Evolutionary conservation across 2,797 vertebrate genomes (phyloP).

Genomic region (Nannoperca australis): DNA sequence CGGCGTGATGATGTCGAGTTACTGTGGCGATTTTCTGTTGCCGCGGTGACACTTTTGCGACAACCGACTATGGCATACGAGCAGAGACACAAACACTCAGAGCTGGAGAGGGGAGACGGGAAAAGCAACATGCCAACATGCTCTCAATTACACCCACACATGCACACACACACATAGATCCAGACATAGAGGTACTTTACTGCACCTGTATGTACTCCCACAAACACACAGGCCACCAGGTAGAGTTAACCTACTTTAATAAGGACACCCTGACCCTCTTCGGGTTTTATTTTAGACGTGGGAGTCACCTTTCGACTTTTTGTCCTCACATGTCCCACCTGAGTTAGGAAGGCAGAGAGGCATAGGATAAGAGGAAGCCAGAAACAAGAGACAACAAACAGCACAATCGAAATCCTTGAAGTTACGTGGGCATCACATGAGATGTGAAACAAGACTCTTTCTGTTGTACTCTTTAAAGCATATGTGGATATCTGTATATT

Average conservation of each 20-base stretch:
- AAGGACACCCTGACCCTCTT: not conserved
- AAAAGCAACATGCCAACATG: conserved; percentile 7
- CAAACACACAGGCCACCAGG: not conserved
- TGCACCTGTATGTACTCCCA: conserved; percentile 1
- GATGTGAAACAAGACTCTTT: not conserved
- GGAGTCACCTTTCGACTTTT: conserved; percentile 2
- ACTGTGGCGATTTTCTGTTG: conserved; percentile 73
- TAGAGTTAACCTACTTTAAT: not conserved
- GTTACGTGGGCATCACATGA: not conserved
- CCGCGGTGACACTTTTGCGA: conserved; percentile 58
- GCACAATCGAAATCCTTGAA: not conserved
- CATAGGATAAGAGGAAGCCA: not conserved
- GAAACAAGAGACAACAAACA: not conserved
- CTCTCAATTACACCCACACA: conserved; percentile 5
- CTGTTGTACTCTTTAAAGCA: not conserved
- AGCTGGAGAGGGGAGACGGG: conserved; percentile 7
- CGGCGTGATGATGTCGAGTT: conserved; percentile 70
- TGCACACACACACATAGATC: not conserved
- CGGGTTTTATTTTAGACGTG: not conserved
- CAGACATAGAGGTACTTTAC: conserved; percentile 12
- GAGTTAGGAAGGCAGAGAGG: not conserved
- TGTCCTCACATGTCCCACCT: not conserved
- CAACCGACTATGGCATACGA: conserved; percentile 32
- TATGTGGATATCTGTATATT: not conserved
- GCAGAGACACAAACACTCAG: conserved; percentile 9